Evolutionary conservation across 2,797 vertebrate genomes (phyloP).

Genomic region (Ctenosaura bakeri): DNA sequence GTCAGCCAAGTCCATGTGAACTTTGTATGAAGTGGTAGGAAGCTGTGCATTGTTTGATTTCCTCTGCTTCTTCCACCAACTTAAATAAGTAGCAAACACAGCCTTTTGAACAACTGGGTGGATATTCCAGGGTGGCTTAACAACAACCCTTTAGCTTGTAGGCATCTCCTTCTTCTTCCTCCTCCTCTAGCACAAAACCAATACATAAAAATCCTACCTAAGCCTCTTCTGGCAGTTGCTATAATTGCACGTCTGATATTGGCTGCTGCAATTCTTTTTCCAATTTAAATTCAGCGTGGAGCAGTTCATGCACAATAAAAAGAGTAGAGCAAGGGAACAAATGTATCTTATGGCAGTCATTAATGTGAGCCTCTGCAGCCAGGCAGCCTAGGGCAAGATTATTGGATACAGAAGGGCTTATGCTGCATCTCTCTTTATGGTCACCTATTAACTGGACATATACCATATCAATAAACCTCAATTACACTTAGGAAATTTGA

Average conservation of each 20-base stretch:
- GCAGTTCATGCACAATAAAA: conserved; percentile 64
- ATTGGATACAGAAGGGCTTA: conserved; percentile 61
- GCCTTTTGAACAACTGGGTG: conserved; percentile 65
- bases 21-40: conserved; percentile 17
- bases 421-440: conserved; percentile 76
- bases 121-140: conserved; percentile 38
- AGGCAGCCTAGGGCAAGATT: conserved; percentile 59
- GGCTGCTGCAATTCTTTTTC: conserved; percentile 69
- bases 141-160: conserved; percentile 75
- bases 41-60: too few species aligned
- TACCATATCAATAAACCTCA: conserved; percentile 80
- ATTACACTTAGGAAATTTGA: conserved; percentile 81
- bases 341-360: conserved; percentile 76
- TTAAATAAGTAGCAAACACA: conserved; percentile 75
- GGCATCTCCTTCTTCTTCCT: conserved; percentile 78
- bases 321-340: conserved; percentile 70
- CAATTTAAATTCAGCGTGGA: conserved; percentile 74
- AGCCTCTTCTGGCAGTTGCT: conserved; percentile 73
- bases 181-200: conserved; percentile 49
- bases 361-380: conserved; percentile 67
- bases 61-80: neutral
- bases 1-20: conserved; percentile 42
- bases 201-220: conserved; percentile 73
- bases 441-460: conserved; percentile 78
- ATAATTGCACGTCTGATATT: conserved; percentile 75